Base-by-base conservation (phyloP, 2,888 invertebrate genomes). In the Nowickia ferox region DNA sequence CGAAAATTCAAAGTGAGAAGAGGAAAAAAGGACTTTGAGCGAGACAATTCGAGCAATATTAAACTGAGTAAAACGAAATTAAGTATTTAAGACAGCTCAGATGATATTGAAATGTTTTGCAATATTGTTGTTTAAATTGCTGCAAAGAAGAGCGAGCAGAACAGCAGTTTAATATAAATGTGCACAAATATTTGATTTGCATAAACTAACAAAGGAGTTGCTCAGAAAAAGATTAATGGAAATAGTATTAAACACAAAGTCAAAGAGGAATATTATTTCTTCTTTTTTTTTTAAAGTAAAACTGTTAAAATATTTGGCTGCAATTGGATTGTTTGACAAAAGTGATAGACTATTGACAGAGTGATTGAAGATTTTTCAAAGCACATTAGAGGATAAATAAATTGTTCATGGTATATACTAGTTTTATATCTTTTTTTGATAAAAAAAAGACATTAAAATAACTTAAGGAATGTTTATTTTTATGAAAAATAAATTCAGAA, bases 71-170 rank as follows among this genome's bases (percentile, higher is more conserved):
- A 74, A 66, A 81, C 13, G 46, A 66, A 74, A 74, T 81, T 75
- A 68, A 75, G 44, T 75, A 59, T 68, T 65, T 65, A 38, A 79
- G 71, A 55, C 63, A 76, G 40, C 61, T 51, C 19, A 68, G n/a
- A 77, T 42, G 76, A 71, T 77, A 77, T 72, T 76, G 76, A 77
- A 63, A 71, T 71, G 55, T 77, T 42, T 55, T 83, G 57, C 40
- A 44, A 30, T 74, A 30, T 59, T 59, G 69, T 30, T 61, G 75
- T 53, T 71, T 76, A 76, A 76, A 55, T 82, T 71, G 38, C 44
- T 4, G 13, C 63, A 61, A 44, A 9, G n/a, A 6, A 22, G 17
- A 63, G n/a, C 30, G 30, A 30, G 1, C 0, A 15, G 19, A 78
- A 61, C 48, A 61, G n/a, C 48, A 40, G 13, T 42, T 66, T 9